These are phyloP conservation scores for Drosophila quinaria DNA, from an alignment of 2,888 invertebrate species.

Conservation along the genomic window DNA sequence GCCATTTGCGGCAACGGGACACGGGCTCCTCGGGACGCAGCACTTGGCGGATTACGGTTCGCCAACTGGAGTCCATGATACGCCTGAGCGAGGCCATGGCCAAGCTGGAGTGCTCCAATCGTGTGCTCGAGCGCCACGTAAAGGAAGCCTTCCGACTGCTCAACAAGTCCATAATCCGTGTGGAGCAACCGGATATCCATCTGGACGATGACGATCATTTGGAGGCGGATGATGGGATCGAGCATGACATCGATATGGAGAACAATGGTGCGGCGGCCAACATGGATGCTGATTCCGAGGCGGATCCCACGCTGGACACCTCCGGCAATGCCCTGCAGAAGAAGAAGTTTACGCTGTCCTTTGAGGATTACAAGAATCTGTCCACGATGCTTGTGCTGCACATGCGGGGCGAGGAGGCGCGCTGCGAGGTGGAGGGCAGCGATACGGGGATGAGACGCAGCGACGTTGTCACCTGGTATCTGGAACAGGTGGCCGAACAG, in stretches of 20 bases:
- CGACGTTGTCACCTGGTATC: slow-evolving; percentile 96
- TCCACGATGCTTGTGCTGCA: slow-evolving; percentile 96
- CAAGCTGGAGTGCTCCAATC: slow-evolving; percentile 96
- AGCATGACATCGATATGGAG: slow-evolving; percentile 88
- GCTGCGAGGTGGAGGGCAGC: slow-evolving; percentile 88
- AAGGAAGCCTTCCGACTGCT: slow-evolving; percentile 95
- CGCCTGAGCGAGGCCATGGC: slow-evolving; percentile 98
- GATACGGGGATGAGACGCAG: slow-evolving; percentile 90
- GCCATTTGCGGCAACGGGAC: slow-evolving; percentile 94
- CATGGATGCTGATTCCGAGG: slow-evolving; percentile 46
- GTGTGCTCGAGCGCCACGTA: slow-evolving; percentile 95
- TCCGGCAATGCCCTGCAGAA: slow-evolving; percentile 86
- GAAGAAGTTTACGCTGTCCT: slow-evolving; percentile 93
- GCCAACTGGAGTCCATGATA: slow-evolving; percentile 98
- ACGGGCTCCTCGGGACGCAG: slow-evolving; percentile 89
- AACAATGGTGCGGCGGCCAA: slow-evolving; percentile 72
- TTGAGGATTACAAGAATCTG: slow-evolving; percentile 96
- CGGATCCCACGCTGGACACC: slow-evolving; percentile 32
- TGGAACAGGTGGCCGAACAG: slow-evolving; percentile 93
- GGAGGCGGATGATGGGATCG: slow-evolving; percentile 85
- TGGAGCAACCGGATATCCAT: slow-evolving; percentile 98
- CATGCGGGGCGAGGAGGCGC: slow-evolving; percentile 94
- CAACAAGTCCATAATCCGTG: slow-evolving; percentile 98
- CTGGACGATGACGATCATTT: slow-evolving; percentile 91
- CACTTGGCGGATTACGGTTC: slow-evolving; percentile 98